Evolutionary conservation across 2,797 vertebrate species (phyloP), one percentile per base, ranked within the genome.

Genomic region (Calcarius lapponicus): DNA sequence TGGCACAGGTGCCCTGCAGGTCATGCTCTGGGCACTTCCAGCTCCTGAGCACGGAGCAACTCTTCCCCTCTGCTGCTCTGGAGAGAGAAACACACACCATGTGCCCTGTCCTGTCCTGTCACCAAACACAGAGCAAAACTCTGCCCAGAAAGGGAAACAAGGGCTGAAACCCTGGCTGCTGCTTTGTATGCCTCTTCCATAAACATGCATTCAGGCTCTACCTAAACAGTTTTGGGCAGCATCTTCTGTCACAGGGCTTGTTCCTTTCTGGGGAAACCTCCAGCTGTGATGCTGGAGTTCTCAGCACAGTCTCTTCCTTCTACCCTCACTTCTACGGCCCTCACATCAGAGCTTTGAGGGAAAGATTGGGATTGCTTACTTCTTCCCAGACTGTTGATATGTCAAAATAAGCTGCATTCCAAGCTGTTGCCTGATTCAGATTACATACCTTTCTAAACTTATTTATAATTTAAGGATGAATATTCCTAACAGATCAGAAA

Each of bases 21-120:
- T 95, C 80, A 13, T 9, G 74, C 69, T 92, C 93, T 42, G 57
- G 66, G 90, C 65, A 40, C 48, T 51, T 57, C 17, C 14, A 36
- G 82, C 24, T 42, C 38, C 43, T 15, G 24, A 62, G n/a, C 10
- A 42, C 0, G 0, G 25, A n/a, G 64, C 36, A 75, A 2, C 61
- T 83, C 54, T 62, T 72, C 70, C n/a, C 31, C 16, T 64, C n/a
- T 32, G 53, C 43, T 6, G 3, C 73, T 57, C 66, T 60, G 61
- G 20, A 56, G 74, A 61, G 62, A 78, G 43, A 53, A 78, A 47
- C 3, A 3, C 0, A 3, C 0, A 2, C 58, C 2, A 6, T 0
- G 1, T 34, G 36, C 10, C 42, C 26, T 2, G 3, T 5, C 8
- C 6, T 4, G 4, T 83, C 65, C 62, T 4, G 2, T 18, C 56